These are phyloP conservation scores for Vidua chalybeata DNA, from an alignment of 2,113 vertebrate genomes.

Conservation along the genomic window DNA sequence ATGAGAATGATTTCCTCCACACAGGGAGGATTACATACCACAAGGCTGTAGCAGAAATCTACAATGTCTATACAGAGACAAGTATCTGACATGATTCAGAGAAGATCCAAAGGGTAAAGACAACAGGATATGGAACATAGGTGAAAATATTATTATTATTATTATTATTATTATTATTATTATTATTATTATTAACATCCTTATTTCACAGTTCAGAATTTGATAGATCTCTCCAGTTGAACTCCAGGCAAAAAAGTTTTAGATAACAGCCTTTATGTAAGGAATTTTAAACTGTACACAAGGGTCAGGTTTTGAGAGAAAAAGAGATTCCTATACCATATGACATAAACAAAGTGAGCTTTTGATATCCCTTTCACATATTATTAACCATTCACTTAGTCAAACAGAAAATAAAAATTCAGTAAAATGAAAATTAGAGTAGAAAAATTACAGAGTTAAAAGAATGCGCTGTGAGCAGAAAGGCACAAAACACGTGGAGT, in stretches of 20 bases:
- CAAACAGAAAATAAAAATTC: neutral
- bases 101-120: neutral
- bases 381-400: neutral
- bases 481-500: neutral
- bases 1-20: neutral
- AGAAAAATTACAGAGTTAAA: neutral
- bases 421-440: neutral
- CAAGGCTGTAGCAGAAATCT: neutral
- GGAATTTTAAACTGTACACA: neutral
- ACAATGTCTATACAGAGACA: neutral
- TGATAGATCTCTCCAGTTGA: neutral
- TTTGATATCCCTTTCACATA: neutral
- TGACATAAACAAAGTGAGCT: neutral
- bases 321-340: neutral
- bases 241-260: neutral
- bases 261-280: neutral
- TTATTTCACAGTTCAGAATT: neutral
- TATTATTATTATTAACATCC: neutral
- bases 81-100: neutral
- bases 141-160: neutral
- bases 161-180: too few species aligned
- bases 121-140: neutral
- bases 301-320: neutral
- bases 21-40: too few species aligned
- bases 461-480: neutral